phyloP scores from a whole-genome alignment of 2,888 invertebrate genomes.

The Dynastes hyllus region DNA sequence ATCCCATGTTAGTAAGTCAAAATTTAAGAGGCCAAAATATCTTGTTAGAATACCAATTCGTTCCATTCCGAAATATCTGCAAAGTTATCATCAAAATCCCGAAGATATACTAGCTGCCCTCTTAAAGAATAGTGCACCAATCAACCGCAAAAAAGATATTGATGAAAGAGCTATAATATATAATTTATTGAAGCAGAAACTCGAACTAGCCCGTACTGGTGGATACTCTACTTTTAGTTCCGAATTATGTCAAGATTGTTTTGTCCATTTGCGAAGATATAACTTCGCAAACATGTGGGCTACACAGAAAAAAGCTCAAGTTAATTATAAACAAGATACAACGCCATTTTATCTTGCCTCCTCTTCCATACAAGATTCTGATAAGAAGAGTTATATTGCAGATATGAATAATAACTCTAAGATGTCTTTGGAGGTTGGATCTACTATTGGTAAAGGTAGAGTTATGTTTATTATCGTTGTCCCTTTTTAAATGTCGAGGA shows the following conservation, averaged over 20 bases:
- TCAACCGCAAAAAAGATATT: slow-evolving; percentile 4
- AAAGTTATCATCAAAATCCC: not conserved
- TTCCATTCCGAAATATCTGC: not conserved
- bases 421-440: not conserved
- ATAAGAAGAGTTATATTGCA: not conserved
- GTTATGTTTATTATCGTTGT: not conserved
- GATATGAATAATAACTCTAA: not conserved
- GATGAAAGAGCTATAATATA: slow-evolving; percentile 21
- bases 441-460: slow-evolving; percentile 2
- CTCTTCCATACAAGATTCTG: not conserved
- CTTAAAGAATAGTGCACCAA: not conserved
- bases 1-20: too few relatives aligned
- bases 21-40: too few relatives aligned
- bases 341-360: too few relatives aligned
- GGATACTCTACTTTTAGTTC: too few relatives aligned
- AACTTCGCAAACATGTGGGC: not conserved
- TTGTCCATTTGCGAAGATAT: not conserved
- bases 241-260: too few relatives aligned
- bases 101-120: not conserved
- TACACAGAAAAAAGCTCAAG: too few relatives aligned
- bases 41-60: too few relatives aligned
- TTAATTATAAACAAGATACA: too few relatives aligned
- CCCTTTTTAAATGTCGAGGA: too few relatives aligned
- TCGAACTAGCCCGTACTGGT: not conserved
- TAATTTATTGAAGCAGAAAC: slow-evolving; percentile 5